A percentile compares a stretch with the other conserved stretches of the same genome.
phyloP scores from a whole-genome alignment of 2,888 invertebrate genomes.

The Congeria kusceri region DNA sequence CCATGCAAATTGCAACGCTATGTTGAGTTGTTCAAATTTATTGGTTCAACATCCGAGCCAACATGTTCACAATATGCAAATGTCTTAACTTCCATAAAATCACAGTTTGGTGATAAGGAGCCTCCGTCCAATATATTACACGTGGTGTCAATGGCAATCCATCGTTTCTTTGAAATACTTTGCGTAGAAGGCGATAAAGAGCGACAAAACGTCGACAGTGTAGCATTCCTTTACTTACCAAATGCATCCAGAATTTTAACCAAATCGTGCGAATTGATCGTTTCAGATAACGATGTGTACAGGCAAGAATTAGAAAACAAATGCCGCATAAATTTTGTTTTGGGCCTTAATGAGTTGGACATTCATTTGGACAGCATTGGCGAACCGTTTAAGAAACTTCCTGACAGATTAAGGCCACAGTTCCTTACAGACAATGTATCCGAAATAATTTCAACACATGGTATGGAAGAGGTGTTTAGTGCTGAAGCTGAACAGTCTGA shows the following conservation, averaged over 20 bases:
- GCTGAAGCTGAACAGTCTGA: constrained; percentile 1
- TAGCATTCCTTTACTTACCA: constrained; percentile 9
- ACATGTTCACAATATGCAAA: background rate
- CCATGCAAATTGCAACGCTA: background rate
- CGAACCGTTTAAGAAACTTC: constrained; percentile 17
- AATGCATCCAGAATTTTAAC: background rate
- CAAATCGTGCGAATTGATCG: constrained; percentile 3
- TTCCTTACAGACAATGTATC: constrained; percentile 28
- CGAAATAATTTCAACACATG: constrained; percentile 12
- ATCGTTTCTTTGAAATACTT: background rate
- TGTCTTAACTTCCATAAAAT: background rate
- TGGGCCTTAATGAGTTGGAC: constrained; percentile 38
- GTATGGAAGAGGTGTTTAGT: constrained; percentile 12
- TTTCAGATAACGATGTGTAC: constrained; percentile 29
- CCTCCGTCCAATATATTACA: background rate
- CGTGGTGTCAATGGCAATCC: background rate
- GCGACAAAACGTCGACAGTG: background rate
- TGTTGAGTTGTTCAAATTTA: background rate
- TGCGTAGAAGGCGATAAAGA: background rate
- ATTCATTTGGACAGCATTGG: constrained; percentile 1
- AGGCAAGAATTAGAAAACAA: constrained; percentile 31
- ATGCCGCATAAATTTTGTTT: constrained; percentile 31
- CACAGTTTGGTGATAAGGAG: background rate
- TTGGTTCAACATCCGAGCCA: background rate
- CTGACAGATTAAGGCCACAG: constrained; percentile 19